Conservation (phyloP, 1,140 invertebrate species). For the Drosophila biarmipes region DNA sequence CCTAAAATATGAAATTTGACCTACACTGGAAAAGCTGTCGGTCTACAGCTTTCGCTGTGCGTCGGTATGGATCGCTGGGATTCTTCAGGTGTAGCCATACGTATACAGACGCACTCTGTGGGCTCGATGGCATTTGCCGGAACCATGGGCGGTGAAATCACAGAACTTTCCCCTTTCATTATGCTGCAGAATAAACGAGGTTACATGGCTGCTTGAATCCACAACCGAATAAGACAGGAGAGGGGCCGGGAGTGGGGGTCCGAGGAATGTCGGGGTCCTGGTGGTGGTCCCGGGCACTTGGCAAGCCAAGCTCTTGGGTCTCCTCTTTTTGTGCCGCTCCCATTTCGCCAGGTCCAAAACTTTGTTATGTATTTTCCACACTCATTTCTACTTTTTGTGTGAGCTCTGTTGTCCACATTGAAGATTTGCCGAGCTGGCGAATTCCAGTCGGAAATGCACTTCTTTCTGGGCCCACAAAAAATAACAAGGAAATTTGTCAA, state of each 20-base stretch:
- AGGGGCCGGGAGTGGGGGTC: constrained; percentile 16
- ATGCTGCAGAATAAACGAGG: constrained; percentile 73
- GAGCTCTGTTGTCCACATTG: constrained; percentile 30
- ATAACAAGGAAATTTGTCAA: constrained; percentile 39
- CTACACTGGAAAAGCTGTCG: background rate
- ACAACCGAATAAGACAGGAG: constrained; percentile 67
- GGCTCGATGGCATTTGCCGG: constrained; percentile 49
- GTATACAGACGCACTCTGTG: constrained; percentile 16
- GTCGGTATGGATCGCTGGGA: background rate
- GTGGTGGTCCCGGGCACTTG: background rate
- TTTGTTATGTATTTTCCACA: constrained; percentile 51
- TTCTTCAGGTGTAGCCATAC: constrained; percentile 19
- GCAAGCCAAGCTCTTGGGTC: constrained; percentile 48
- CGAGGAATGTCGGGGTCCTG: constrained; percentile 1
- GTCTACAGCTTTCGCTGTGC: background rate
- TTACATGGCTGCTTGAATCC: constrained; percentile 64
- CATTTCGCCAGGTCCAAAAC: constrained; percentile 29
- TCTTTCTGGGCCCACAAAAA: constrained; percentile 24
- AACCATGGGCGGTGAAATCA: constrained; percentile 61
- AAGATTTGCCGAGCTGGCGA: constrained; percentile 57
- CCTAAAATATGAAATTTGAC: background rate
- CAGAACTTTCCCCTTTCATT: constrained; percentile 65
- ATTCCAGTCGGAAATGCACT: constrained; percentile 56
- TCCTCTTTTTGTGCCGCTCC: constrained; percentile 35
- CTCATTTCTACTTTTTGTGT: constrained; percentile 24